Conservation (phyloP, 2,888 invertebrate species). For the Coenonympha glycerion region DNA sequence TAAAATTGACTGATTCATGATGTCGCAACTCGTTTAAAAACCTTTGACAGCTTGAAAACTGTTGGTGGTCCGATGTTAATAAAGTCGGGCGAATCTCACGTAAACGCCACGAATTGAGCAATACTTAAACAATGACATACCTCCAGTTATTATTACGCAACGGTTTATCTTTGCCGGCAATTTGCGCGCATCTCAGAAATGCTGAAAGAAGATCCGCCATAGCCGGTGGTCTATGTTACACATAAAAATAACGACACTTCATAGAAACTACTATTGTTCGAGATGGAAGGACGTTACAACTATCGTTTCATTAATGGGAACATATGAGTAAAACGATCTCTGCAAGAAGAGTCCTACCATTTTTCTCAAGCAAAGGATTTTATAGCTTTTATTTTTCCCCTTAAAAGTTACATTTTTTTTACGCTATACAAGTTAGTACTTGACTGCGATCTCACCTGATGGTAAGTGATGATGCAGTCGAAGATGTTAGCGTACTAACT, state of each 20-base stretch:
- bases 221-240: conserved; percentile 24
- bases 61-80: neutral
- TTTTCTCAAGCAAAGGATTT: neutral
- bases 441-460: no score
- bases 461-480: no score
- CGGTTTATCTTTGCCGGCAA: neutral
- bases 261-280: conserved; percentile 9
- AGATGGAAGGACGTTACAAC: neutral
- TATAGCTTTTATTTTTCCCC: neutral
- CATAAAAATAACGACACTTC: conserved; percentile 13
- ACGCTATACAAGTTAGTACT: no score
- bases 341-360: no score
- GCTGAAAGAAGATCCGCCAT: conserved; percentile 23
- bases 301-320: neutral
- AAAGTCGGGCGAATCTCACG: neutral
- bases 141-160: conserved; percentile 18
- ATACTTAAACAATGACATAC: conserved; percentile 23
- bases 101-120: conserved; percentile 11
- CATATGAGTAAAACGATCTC: no score
- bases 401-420: no score
- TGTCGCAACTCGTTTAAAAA: no score
- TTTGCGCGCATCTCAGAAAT: conserved; percentile 19
- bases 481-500: no score
- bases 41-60: no score
- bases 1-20: no score